Evolutionary conservation across 2,888 invertebrate species (phyloP).

Genomic region (Sinhomidia bicolor): DNA sequence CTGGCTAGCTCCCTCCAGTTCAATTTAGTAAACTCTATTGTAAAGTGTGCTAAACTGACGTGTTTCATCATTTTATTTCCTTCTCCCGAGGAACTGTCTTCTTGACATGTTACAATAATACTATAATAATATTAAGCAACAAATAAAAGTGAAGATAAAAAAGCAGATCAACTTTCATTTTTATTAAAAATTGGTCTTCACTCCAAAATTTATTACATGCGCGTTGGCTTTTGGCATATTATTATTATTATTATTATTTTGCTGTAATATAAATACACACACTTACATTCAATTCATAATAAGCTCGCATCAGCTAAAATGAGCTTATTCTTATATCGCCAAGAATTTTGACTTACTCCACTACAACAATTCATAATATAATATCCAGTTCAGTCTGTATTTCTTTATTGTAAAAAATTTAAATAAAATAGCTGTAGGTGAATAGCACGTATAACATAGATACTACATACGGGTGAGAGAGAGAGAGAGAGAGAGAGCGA

Average conservation of each 20-base stretch:
- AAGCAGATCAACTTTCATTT: conserved; percentile 37
- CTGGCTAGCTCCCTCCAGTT: not conserved
- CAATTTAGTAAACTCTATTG: not conserved
- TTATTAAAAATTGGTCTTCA: conserved; percentile 9
- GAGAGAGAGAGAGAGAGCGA: too few relatives aligned
- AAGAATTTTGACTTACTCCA: not conserved
- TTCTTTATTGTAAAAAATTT: not conserved
- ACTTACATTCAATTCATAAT: not conserved
- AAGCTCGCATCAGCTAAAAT: not conserved
- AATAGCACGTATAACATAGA: not conserved
- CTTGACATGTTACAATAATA: too few relatives aligned
- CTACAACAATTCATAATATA: not conserved
- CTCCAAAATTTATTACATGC: conserved; percentile 34
- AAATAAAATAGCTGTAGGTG: not conserved
- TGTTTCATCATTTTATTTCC: not conserved
- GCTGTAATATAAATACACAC: conserved; percentile 10
- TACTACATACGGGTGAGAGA: too few relatives aligned
- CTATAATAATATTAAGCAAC: not conserved
- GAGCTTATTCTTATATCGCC: not conserved
- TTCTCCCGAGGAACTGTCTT: not conserved
- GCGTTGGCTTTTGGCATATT: conserved; percentile 49
- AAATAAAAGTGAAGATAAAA: not conserved
- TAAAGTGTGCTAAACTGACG: conserved; percentile 28
- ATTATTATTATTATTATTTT: conserved; percentile 18
- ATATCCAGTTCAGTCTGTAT: not conserved